Evolutionary conservation across 2,113 vertebrate genomes (phyloP).

Genomic region (Cariama cristata): DNA sequence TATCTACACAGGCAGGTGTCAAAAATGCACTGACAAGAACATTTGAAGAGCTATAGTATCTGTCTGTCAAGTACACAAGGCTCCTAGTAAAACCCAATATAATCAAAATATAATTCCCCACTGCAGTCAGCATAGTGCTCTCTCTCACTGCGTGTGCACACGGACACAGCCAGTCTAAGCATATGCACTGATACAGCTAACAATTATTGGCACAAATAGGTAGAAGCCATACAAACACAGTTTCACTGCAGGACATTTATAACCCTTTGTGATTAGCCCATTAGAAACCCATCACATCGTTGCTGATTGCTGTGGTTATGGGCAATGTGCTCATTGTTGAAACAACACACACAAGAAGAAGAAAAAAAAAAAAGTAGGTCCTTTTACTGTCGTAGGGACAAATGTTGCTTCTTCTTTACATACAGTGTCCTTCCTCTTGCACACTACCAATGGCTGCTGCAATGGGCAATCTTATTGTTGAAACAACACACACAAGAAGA

Average conservation of each 20-base stretch:
- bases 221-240: background rate
- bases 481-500: background rate
- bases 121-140: background rate
- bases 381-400: background rate
- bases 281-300: background rate
- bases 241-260: background rate
- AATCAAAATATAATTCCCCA: background rate
- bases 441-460: background rate
- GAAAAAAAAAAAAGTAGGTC: rapidly evolving
- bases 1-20: background rate
- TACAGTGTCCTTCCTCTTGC: background rate
- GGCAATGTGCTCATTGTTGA: background rate
- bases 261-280: background rate
- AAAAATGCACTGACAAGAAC: background rate
- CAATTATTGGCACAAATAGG: background rate
- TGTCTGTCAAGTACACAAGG: background rate
- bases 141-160: background rate
- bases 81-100: background rate
- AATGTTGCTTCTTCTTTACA: background rate
- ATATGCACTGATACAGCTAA: rapidly evolving
- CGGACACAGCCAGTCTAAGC: background rate
- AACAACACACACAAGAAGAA: background rate
- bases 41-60: background rate
- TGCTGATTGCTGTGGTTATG: background rate
- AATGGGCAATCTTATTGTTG: too few relatives aligned